Evolutionary conservation across 2,888 invertebrate species (phyloP).

Genomic region (Lissonota sp.): DNA sequence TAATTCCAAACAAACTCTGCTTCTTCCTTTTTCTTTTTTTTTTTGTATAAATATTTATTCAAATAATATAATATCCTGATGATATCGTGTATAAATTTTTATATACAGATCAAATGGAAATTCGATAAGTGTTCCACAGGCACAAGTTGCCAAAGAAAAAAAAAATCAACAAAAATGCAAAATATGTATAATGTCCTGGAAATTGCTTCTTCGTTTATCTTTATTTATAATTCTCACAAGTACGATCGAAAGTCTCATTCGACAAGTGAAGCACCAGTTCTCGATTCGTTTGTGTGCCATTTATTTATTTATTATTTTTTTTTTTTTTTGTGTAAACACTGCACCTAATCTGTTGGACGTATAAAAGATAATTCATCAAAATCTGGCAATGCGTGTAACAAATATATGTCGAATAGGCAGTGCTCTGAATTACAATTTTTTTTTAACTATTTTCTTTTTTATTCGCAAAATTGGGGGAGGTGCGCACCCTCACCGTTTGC

Average conservation of each 20-base stretch:
- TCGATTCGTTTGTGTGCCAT: conserved; percentile 52
- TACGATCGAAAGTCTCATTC: conserved; percentile 61
- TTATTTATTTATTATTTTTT: conserved; percentile 59
- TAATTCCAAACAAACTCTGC: conserved; percentile 72
- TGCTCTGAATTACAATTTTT: conserved; percentile 54
- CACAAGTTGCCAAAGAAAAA: conserved; percentile 82
- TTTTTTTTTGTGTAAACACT: conserved; percentile 65
- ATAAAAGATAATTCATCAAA: conserved; percentile 20
- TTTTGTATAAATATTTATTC: conserved; percentile 73
- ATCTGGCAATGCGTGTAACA: conserved; percentile 36
- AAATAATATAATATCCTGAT: conserved; percentile 70
- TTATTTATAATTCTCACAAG: conserved; percentile 54
- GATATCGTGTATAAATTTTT: conserved; percentile 70
- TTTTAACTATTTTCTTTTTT: conserved; percentile 33
- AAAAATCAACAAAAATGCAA: conserved; percentile 73
- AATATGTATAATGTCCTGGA: conserved; percentile 74
- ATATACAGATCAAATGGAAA: conserved; percentile 75
- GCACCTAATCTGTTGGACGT: conserved; percentile 66
- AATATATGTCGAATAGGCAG: conserved; percentile 60
- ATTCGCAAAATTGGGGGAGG: conserved; percentile 73
- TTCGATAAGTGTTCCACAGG: conserved; percentile 83
- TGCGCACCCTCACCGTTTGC: conserved; percentile 80
- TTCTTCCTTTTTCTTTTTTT: conserved; percentile 57
- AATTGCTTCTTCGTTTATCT: conserved; percentile 61
- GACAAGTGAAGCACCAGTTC: conserved; percentile 68